These are phyloP conservation scores for Drosophila trichaetosa DNA, from an alignment of 2,888 invertebrate species.

Conservation along the genomic window DNA sequence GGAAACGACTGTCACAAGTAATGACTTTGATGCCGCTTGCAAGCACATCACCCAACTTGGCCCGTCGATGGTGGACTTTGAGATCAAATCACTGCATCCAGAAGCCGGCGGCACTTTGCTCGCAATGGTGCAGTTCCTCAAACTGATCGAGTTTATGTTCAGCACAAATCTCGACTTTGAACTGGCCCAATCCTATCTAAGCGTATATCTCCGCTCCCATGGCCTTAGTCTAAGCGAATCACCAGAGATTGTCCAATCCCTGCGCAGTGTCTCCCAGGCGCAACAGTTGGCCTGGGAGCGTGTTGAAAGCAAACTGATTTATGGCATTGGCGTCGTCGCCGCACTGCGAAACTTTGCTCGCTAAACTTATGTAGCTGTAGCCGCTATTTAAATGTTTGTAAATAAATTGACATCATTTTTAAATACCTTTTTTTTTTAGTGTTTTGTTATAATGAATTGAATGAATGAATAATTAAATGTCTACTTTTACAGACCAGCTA, in stretches of 20 bases:
- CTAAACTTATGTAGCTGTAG: constrained; percentile 42
- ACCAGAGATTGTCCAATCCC: constrained; percentile 86
- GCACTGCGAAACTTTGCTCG: constrained; percentile 88
- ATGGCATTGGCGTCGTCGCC: constrained; percentile 91
- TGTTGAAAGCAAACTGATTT: constrained; percentile 89
- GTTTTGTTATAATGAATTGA: neutral
- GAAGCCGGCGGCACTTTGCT: constrained; percentile 90
- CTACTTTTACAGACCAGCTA: neutral
- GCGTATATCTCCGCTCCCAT: constrained; percentile 93
- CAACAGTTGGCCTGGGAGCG: constrained; percentile 88
- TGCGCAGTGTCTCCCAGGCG: constrained; percentile 87
- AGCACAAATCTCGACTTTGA: constrained; percentile 93
- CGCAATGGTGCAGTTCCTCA: constrained; percentile 92
- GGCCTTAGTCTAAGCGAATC: constrained; percentile 87
- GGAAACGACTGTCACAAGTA: constrained; percentile 83
- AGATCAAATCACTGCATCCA: constrained; percentile 92
- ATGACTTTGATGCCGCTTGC: constrained; percentile 87
- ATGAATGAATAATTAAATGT: neutral
- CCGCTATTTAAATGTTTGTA: constrained; percentile 34
- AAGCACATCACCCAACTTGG: constrained; percentile 87
- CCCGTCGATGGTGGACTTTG: constrained; percentile 94
- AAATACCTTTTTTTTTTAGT: neutral
- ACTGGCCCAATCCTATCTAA: constrained; percentile 94
- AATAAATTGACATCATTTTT: constrained; percentile 42
- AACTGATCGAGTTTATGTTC: constrained; percentile 90